Conservation (phyloP, 2,888 invertebrate genomes). For the Spatulosminthurus flaviceps region DNA sequence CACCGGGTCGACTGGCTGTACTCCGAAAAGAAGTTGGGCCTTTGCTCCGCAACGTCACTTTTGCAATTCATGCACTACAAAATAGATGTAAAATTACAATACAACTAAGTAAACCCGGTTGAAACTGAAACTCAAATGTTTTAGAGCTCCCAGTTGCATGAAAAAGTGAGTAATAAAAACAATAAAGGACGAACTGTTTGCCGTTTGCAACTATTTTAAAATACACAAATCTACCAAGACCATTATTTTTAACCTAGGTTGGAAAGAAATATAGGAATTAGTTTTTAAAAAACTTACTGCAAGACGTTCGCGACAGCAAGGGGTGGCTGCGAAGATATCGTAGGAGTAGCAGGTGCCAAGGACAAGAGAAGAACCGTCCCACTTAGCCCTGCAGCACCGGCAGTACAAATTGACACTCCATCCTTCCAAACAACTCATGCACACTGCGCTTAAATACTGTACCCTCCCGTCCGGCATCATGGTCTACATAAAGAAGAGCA, state of each 20-base stretch:
- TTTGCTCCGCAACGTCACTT: constrained; percentile 85
- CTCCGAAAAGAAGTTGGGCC: constrained; percentile 91
- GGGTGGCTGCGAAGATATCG: constrained; percentile 96
- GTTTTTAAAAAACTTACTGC: constrained; percentile 72
- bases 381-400: constrained; percentile 83
- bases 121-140: no score
- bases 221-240: no score
- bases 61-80: constrained; percentile 91
- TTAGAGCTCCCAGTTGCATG: no score
- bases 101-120: no score
- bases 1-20: constrained; percentile 92
- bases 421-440: constrained; percentile 92
- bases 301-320: constrained; percentile 92
- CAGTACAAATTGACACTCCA: constrained; percentile 76
- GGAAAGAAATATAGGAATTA: not conserved
- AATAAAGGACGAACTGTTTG: constrained; percentile 23
- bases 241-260: not conserved
- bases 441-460: constrained; percentile 91
- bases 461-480: constrained; percentile 77
- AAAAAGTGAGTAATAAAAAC: no score
- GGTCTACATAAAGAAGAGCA: constrained; percentile 29
- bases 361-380: constrained; percentile 93
- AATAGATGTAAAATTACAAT: constrained; percentile 52
- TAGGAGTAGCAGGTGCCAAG: constrained; percentile 98
- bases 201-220: not conserved